Percentiles rank a stretch among this genome's conserved stretches.
Evolutionary conservation across 2,888 invertebrate species (phyloP).

Genomic region (Tridacna crocea): DNA sequence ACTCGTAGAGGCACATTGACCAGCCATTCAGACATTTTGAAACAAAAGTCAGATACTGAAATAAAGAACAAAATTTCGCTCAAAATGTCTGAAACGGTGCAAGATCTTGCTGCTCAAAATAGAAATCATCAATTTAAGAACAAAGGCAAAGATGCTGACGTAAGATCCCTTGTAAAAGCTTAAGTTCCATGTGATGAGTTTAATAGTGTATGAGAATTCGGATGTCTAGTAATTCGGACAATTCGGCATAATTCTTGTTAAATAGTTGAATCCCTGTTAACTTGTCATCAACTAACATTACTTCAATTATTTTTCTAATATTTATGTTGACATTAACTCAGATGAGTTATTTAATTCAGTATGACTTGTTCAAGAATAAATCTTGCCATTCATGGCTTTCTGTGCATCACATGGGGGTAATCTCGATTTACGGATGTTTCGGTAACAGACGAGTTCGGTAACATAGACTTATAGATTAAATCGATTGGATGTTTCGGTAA

Average conservation of each 20-base stretch:
- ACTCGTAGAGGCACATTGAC: conserved; percentile 27
- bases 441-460: too few relatives aligned
- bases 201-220: background rate
- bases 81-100: conserved; percentile 29
- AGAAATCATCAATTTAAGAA: conserved; percentile 89
- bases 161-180: conserved; percentile 83
- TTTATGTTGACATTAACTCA: too few relatives aligned
- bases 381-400: too few relatives aligned
- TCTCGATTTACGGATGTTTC: too few relatives aligned
- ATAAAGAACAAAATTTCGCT: conserved; percentile 14
- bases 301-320: too few relatives aligned
- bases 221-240: background rate
- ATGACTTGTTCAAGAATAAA: too few relatives aligned
- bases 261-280: too few relatives aligned
- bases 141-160: conserved; percentile 99
- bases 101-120: conserved; percentile 50
- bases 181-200: background rate
- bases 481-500: too few relatives aligned
- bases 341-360: too few relatives aligned
- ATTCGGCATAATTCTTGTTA: background rate
- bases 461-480: too few relatives aligned
- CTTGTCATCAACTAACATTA: too few relatives aligned
- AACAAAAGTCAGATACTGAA: conserved; percentile 24
- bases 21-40: conserved; percentile 55
- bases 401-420: too few relatives aligned